Base-by-base conservation (phyloP, 2,113 vertebrate genomes). In the Hippolais icterina region DNA sequence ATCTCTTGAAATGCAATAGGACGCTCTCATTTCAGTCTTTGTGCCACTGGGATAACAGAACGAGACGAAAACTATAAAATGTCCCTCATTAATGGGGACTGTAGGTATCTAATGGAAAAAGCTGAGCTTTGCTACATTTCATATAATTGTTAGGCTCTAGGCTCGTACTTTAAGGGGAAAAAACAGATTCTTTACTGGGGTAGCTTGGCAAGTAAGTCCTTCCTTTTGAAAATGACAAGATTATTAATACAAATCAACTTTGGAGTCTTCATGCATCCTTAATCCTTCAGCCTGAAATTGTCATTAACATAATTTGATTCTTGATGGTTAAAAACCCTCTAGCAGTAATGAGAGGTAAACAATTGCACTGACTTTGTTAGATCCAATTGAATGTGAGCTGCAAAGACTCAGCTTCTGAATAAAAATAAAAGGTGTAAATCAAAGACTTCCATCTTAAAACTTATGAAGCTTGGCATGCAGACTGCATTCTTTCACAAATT, bases 1-100 rank as follows among this genome's bases (percentile, higher is more conserved):
- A 60, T 85, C 90, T 85, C 85, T 41, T 69, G 82, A 93, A 90
- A 93, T 64, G 90, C 74, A 90, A 52, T 11, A 79, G 87, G 87
- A 91, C 82, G 64, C 25, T 69, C 53, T 70, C 15, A 4, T 85
- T 91, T 71, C 61, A 57, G 57, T 71, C 41, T 71, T 50, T 75
- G 65, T 93, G 74, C 66, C 61, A 53, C 70, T 72, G 75, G 65
- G 94, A 85, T n/a, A 76, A 46, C 35, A 77, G 46, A 92, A 86
- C 2, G 29, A 93, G 29, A 81, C 70, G 54, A 72, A 92, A 89
- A 83, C 54, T 37, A 61, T 18, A 21, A 57, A 89, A 87, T 5
- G 15, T 37, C n/a, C 22, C 47, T 63, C 83, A 74, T 49, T 93
- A 87, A 60, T 13, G 12, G 19, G 11, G 5, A 57, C 35, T 52